Evolutionary conservation across 2,113 vertebrate genomes (phyloP), one percentile per base, ranked within the genome.

Genomic region (Tetrax tetrax): DNA sequence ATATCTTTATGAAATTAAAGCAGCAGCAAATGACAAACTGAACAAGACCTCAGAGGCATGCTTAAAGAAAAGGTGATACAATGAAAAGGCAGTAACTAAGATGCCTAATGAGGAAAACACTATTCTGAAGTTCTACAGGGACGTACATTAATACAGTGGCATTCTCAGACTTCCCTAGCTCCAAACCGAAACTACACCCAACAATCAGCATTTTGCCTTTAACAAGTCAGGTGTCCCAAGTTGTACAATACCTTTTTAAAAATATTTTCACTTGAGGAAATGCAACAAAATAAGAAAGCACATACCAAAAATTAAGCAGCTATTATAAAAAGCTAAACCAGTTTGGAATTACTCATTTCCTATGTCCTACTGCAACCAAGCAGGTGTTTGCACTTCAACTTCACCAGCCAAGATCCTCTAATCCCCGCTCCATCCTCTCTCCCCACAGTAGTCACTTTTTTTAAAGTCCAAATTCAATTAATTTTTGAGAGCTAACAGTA

Each of bases 181-280:
- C 28, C 54, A 77, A n/a, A 80, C 3, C 47, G 16, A 75, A 91
- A 78, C 51, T 72, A 6, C 2, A 13, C 20, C 20, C 27, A 91
- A 20, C 17, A 77, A 59, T 28, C 65, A 88, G 51, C 16, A 78
- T 41, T 38, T 27, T 71, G 68, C 21, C 28, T 91, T 92, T 43
- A 89, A 63, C 0, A 0, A 64, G 22, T 57, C 5, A 2, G 20
- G 50, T 18, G 12, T 14, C 17, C 2, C 22, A 64, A 81, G 19
- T 1, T 15, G 1, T 25, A 71, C 18, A 80, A 74, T 9, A 28
- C 11, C 63, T 54, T 76, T 86, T 0, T 8, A 47, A 81, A 80
- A 54, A 33, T 4, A 27, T 16, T 87, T 75, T 65, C 5, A 33
- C 57, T 77, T 77, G 33, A 61, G 16, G 7, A 74, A 85, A 18